Conservation (phyloP, 2,113 vertebrate species). For the Hipposideros armiger region DNA sequence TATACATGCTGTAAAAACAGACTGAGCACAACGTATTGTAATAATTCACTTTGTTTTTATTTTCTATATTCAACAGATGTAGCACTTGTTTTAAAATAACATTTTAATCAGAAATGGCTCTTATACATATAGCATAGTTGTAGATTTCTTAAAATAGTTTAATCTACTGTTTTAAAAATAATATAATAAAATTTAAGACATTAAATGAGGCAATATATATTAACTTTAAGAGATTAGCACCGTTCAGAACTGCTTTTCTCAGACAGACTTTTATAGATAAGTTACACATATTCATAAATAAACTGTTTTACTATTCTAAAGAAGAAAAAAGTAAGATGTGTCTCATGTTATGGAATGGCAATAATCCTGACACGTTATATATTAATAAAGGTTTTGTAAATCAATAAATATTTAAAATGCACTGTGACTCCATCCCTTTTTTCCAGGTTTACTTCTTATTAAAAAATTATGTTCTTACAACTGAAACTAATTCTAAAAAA, state of each 20-base stretch:
- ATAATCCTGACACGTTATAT: background rate
- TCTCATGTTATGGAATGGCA: background rate
- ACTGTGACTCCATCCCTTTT: background rate
- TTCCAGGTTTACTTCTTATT: constrained; percentile 15
- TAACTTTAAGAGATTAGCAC: background rate
- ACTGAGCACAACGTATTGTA: background rate
- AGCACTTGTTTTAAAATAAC: constrained; percentile 50
- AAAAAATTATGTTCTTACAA: background rate
- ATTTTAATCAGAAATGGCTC: constrained; percentile 2
- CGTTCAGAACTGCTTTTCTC: background rate
- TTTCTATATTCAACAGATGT: background rate
- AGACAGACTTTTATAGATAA: background rate
- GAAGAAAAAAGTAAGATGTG: background rate
- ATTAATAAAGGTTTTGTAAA: constrained; percentile 27
- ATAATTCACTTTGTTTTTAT: constrained; percentile 32
- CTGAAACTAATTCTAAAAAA: too few relatives aligned
- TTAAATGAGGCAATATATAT: background rate
- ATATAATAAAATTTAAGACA: background rate
- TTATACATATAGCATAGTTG: background rate
- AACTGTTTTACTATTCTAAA: background rate
- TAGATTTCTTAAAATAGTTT: background rate
- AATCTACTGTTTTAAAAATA: background rate
- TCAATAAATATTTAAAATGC: background rate
- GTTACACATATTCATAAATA: background rate
- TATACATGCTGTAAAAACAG: background rate